A percentile compares a stretch with the other conserved stretches of the same genome.
phyloP scores from a whole-genome alignment of 2,113 vertebrate species.

The Cnemophilus loriae region DNA sequence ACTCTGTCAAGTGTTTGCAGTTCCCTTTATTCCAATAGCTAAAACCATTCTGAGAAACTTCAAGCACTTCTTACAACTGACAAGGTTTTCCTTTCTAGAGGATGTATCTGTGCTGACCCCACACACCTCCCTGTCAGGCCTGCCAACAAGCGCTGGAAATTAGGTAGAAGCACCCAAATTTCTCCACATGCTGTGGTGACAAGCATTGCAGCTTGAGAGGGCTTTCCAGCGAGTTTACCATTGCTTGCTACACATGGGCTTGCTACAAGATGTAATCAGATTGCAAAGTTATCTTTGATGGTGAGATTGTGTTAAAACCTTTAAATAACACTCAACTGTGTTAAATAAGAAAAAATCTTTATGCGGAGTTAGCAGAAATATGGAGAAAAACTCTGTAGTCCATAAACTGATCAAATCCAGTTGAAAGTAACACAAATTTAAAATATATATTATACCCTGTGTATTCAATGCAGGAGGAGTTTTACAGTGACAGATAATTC shows the following conservation, averaged over 20 bases:
- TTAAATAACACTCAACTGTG: neutral
- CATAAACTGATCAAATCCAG: neutral
- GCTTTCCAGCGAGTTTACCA: neutral
- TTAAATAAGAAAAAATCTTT: neutral
- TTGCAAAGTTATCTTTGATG: neutral
- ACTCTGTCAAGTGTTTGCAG: neutral
- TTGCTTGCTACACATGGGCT: neutral
- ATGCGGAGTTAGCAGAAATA: neutral
- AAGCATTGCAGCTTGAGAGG: neutral
- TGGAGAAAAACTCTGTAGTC: neutral
- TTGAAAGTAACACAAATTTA: neutral
- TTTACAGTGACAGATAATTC: neutral
- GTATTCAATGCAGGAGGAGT: neutral
- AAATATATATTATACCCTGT: neutral
- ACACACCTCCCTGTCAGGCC: accelerated
- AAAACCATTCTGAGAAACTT: neutral
- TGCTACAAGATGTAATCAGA: neutral
- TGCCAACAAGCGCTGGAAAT: neutral
- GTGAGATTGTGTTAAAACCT: neutral
- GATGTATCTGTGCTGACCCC: neutral
- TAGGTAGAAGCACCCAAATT: neutral
- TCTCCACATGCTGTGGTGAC: neutral
- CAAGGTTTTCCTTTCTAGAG: neutral
- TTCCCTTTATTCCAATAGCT: neutral
- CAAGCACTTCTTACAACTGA: neutral